Evolutionary conservation across 2,113 vertebrate genomes (phyloP).

Genomic region (Rhea americana): DNA sequence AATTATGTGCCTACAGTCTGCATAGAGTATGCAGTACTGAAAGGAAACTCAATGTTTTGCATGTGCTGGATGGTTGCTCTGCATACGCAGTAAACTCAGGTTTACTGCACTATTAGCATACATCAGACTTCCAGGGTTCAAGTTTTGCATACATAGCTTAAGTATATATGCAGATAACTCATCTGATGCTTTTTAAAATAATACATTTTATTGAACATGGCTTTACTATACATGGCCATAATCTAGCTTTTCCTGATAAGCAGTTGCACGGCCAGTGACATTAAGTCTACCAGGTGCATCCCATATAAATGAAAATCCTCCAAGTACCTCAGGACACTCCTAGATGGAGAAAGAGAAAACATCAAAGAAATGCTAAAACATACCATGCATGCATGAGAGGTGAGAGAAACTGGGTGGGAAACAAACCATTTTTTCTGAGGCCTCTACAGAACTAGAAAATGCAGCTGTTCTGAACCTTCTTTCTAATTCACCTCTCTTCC

Average conservation of each 20-base stretch:
- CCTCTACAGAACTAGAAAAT: background rate
- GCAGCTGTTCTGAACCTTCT: background rate
- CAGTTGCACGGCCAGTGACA: rapidly evolving
- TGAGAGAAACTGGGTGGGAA: background rate
- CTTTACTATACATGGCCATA: background rate
- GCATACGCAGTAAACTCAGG: too few species aligned
- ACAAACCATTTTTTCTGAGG: background rate
- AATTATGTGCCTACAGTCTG: rapidly evolving
- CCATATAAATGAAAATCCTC: background rate
- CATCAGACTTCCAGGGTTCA: background rate
- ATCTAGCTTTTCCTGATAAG: background rate
- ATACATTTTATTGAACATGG: background rate
- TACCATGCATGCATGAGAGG: background rate
- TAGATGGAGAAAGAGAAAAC: background rate
- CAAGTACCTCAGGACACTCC: background rate
- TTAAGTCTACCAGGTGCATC: background rate
- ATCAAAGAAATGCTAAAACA: background rate
- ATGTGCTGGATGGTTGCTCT: background rate
- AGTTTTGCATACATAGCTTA: rapidly evolving
- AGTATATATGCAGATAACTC: background rate
- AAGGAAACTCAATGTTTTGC: background rate
- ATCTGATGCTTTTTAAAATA: background rate
- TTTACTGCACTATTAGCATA: background rate
- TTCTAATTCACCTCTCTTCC: background rate
- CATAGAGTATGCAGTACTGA: background rate